These are phyloP conservation scores for Ibidorhyncha struthersii DNA, from an alignment of 2,113 vertebrate genomes.

Conservation along the genomic window DNA sequence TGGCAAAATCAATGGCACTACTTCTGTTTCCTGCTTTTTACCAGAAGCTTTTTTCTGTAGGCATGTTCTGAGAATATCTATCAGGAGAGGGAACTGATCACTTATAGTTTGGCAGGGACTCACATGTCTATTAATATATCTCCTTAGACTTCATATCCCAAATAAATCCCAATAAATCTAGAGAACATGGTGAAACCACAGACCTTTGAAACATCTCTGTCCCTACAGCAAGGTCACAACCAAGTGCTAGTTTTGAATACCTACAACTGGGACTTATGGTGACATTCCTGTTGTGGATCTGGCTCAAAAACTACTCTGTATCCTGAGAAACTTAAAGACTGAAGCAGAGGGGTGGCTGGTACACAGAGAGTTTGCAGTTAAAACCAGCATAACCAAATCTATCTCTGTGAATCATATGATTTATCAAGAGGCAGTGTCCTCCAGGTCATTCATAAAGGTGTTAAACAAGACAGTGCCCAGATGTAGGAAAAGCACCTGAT, in stretches of 20 bases:
- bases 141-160: not conserved
- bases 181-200: not conserved
- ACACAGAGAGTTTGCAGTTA: not conserved
- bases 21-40: not conserved
- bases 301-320: not conserved
- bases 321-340: not conserved
- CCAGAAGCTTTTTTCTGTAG: not conserved
- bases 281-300: not conserved
- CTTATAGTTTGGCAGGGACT: not conserved
- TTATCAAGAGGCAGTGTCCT: not conserved
- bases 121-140: not conserved
- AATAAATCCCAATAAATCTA: not conserved
- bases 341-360: not conserved
- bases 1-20: not conserved
- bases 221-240: not conserved
- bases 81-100: not conserved
- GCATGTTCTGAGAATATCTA: not conserved
- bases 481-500: not conserved
- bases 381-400: not conserved
- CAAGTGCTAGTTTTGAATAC: fast-evolving
- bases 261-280: not conserved
- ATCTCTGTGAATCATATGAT: not conserved
- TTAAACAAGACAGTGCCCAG: not conserved
- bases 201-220: not conserved
- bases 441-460: not conserved